phyloP scores from a whole-genome alignment of 1,140 invertebrate species.

The Uloborus diversus region DNA sequence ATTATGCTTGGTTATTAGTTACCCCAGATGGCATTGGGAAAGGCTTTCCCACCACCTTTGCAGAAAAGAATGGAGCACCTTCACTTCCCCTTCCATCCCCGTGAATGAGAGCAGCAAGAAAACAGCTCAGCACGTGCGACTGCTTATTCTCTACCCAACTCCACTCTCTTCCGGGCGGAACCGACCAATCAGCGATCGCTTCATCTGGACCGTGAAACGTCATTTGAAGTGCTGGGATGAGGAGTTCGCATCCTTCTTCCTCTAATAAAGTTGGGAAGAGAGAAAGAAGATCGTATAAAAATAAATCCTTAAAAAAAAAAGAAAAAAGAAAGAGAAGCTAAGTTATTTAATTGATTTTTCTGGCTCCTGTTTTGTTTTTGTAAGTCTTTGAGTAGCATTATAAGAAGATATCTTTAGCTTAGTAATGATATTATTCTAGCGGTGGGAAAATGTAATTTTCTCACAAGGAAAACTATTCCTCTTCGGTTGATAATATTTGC shows the following conservation, averaged over 20 bases:
- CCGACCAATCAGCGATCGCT: constrained; percentile 35
- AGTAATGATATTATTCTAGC: too few relatives aligned
- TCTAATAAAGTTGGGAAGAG: constrained; percentile 43
- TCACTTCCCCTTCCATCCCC: neutral
- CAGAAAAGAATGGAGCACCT: constrained; percentile 28
- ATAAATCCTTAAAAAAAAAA: neutral
- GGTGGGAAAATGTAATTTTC: too few relatives aligned
- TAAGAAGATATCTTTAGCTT: too few relatives aligned
- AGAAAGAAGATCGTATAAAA: constrained; percentile 7
- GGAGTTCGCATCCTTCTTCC: constrained; percentile 38
- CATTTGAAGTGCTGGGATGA: constrained; percentile 39
- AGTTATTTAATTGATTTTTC: constrained; percentile 49
- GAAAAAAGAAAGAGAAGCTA: constrained; percentile 3
- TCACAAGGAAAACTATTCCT: too few relatives aligned
- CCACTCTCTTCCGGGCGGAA: neutral
- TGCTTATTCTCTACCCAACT: neutral
- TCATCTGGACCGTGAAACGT: constrained; percentile 40
- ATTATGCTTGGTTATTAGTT: constrained; percentile 27
- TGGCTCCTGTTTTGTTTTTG: constrained; percentile 35
- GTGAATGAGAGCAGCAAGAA: constrained; percentile 3
- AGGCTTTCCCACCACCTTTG: constrained; percentile 35
- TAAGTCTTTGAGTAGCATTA: too few relatives aligned
- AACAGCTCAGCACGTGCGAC: constrained; percentile 20
- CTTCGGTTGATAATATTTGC: too few relatives aligned
- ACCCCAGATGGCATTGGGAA: constrained; percentile 25